A percentile compares a stretch with the other conserved stretches of the same genome.
Conservation (phyloP, 2,797 vertebrate species). For the Antennarius maculatus region DNA sequence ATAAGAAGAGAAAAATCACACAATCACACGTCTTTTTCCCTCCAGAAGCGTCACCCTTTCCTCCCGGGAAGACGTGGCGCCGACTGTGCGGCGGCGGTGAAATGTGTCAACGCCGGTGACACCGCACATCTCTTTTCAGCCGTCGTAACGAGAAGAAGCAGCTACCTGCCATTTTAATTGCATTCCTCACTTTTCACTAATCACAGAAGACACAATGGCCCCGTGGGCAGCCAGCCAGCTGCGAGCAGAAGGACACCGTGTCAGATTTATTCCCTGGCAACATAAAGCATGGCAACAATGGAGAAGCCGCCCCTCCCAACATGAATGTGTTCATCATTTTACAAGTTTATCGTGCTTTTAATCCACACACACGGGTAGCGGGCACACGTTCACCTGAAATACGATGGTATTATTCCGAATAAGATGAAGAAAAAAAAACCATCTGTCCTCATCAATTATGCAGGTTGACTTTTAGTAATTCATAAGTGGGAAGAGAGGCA, state of each 20-base stretch:
- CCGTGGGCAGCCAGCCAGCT: constrained; percentile 72
- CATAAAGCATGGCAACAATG: constrained; percentile 42
- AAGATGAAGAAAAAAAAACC: not conserved
- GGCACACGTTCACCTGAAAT: constrained; percentile 4
- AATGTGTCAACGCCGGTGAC: constrained; percentile 55
- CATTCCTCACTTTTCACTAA: constrained; percentile 79
- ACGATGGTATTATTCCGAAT: not conserved
- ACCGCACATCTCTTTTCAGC: constrained; percentile 64
- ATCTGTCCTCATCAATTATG: constrained; percentile 10
- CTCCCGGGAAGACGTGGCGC: constrained; percentile 41
- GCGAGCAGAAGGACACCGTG: constrained; percentile 70
- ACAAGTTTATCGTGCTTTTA: constrained; percentile 29
- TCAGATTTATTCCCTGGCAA: constrained; percentile 72
- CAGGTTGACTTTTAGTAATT: not conserved
- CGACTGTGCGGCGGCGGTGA: constrained; percentile 22
- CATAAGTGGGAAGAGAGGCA: not conserved
- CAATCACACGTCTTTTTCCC: constrained; percentile 32
- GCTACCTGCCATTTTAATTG: constrained; percentile 85
- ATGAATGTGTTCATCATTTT: constrained; percentile 43
- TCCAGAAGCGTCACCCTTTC: constrained; percentile 44
- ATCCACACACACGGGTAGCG: constrained; percentile 19
- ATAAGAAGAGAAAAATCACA: constrained; percentile 39
- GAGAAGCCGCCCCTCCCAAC: constrained; percentile 25
- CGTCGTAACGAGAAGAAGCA: constrained; percentile 77
- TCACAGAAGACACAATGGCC: constrained; percentile 71